A percentile compares a stretch with the other conserved stretches of the same genome.
These are phyloP conservation scores for Puntigrus tetrazona DNA, from an alignment of 2,113 vertebrate genomes.

Conservation along the genomic window DNA sequence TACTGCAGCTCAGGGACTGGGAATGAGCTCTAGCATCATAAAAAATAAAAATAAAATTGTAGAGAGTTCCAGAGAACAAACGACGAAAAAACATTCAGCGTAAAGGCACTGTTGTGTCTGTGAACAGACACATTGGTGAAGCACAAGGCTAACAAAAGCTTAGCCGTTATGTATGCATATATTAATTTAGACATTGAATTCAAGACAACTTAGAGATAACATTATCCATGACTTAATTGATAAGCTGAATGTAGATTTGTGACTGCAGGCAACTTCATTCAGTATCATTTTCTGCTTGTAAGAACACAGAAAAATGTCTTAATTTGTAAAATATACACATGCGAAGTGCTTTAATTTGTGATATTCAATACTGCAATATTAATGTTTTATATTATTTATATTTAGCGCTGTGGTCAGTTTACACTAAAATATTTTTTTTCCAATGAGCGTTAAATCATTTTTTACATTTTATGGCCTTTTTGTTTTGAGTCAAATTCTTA, in stretches of 20 bases:
- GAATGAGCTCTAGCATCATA: constrained; percentile 38
- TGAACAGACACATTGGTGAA: neutral
- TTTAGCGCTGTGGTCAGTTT: too few species aligned
- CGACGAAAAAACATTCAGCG: neutral
- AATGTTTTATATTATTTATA: too few species aligned
- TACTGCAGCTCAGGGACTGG: constrained; percentile 38
- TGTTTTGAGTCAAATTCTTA: too few species aligned
- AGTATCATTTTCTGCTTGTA: neutral
- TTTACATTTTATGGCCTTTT: too few species aligned
- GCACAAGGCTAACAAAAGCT: neutral
- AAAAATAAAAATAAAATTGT: constrained; percentile 35
- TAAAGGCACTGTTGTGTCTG: constrained; percentile 7
- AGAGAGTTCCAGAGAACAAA: constrained; percentile 11
- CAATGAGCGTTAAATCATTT: too few species aligned
- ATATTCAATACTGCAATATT: too few species aligned
- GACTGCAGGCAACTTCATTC: neutral
- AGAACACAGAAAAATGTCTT: neutral
- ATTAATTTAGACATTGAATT: neutral
- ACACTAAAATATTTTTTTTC: too few species aligned
- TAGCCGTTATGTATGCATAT: neutral
- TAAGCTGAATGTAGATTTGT: neutral
- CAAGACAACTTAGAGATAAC: neutral
- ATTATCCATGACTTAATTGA: neutral
- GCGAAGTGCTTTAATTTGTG: neutral
- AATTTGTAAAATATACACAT: neutral